phyloP scores from a whole-genome alignment of 1,140 invertebrate genomes.

The Drosophila kurseongensis region DNA sequence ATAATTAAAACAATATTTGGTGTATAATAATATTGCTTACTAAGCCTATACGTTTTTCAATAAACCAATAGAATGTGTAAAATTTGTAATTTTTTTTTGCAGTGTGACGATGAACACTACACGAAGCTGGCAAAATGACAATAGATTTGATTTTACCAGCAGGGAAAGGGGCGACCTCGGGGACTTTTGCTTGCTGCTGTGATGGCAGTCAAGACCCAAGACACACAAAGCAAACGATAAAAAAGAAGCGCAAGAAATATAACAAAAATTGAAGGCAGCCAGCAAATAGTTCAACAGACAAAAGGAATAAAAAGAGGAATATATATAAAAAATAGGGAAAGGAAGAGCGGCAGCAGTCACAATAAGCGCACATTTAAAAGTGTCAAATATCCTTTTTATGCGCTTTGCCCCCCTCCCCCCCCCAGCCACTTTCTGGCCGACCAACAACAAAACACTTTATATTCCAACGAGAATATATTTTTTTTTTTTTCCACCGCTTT shows the following conservation, averaged over 20 bases:
- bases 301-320: constrained; percentile 49
- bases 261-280: constrained; percentile 77
- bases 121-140: constrained; percentile 76
- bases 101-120: constrained; percentile 23
- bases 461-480: constrained; percentile 42
- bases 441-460: constrained; percentile 76
- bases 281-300: constrained; percentile 79
- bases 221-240: constrained; percentile 79
- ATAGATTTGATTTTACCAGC: constrained; percentile 78
- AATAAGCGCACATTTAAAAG: constrained; percentile 83
- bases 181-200: constrained; percentile 36
- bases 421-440: constrained; percentile 30
- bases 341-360: constrained; percentile 48
- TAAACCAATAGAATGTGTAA: too few relatives aligned
- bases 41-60: too few relatives aligned
- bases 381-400: constrained; percentile 83
- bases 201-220: constrained; percentile 69
- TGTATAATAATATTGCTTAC: too few relatives aligned
- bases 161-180: constrained; percentile 35
- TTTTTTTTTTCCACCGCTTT: constrained; percentile 43
- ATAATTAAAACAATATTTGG: too few relatives aligned
- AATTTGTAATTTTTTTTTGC: not conserved
- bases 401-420: constrained; percentile 56
- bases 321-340: constrained; percentile 15
- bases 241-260: constrained; percentile 68